Base-by-base conservation (phyloP, 2,888 invertebrate genomes). In the Melinaea marsaeus region DNA sequence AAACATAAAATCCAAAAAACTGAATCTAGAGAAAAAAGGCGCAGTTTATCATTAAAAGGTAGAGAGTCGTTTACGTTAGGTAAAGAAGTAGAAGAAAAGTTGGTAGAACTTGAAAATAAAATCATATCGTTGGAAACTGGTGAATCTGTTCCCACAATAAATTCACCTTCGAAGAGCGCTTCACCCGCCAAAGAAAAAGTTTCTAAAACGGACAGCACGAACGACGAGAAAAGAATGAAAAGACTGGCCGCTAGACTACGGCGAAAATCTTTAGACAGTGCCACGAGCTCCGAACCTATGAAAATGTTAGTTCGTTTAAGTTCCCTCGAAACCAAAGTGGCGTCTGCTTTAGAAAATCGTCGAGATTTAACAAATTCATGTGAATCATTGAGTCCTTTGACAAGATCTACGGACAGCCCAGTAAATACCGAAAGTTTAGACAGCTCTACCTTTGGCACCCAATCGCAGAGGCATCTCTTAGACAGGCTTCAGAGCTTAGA, bases 81-180 rank as follows among this genome's bases (percentile, higher is more conserved):
- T 13, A 96, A 95, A 80, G 96, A 96, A 81, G 93, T 97, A 22
- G 97, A 97, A 81, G 95, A 95, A 68, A 97, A 97, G 80, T 91
- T 97, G 56, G 92, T 92, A n/a, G 95, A 96, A 79, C 83, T 96
- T 65, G 96, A 96, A 85, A 94, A 92, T 58, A 96, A 95, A 86
- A 94, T 96, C 57, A 91, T 93, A 62, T 91, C 93, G 68, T 81
- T 95, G 60, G 95, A 95, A 76, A 78, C 85, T 13, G 86, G 87
- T 34, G 85, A 90, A 60, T 74, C 86, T 2, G 84, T 88, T 35
- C 88, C 91, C 13, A 84, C 79, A 11, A 87, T 88, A 60, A 87
- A 88, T 67, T 83, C 85, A 59, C 91, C 90, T 51, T 91, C 92
- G 5, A 92, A 92, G 75, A 92, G 92, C 71, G 81, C 87, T 70